phyloP scores from a whole-genome alignment of 2,797 vertebrate genomes.

The Vultur gryphus region DNA sequence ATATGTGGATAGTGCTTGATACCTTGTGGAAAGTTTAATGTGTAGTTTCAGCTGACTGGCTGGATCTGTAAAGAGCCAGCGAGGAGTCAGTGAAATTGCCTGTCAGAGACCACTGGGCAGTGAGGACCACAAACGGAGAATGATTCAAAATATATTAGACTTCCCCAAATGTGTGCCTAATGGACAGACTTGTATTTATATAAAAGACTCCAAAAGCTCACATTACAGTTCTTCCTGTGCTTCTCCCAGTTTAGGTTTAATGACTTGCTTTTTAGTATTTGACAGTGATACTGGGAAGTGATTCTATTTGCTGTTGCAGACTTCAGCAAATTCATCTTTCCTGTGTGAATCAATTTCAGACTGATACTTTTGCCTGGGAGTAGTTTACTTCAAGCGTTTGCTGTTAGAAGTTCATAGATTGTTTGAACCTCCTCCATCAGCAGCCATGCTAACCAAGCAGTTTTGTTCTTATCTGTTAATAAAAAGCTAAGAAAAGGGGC shows the following conservation, averaged over 20 bases:
- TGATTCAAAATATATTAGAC: neutral
- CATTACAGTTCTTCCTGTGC: neutral
- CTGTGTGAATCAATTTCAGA: neutral
- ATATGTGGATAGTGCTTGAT: neutral
- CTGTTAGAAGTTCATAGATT: neutral
- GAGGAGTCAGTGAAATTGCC: neutral
- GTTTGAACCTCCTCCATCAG: neutral
- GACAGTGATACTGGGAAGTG: neutral
- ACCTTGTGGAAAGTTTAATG: neutral
- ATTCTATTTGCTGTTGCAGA: neutral
- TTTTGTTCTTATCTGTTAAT: neutral
- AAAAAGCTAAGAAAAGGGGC: neutral
- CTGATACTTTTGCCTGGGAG: neutral
- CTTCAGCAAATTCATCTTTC: neutral
- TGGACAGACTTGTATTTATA: neutral
- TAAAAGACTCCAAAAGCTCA: neutral
- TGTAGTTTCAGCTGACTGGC: neutral
- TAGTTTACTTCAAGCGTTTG: neutral
- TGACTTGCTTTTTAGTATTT: neutral
- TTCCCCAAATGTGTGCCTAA: neutral
- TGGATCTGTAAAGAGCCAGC: neutral
- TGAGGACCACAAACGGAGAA: neutral
- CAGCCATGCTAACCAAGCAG: neutral
- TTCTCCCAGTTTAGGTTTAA: neutral
- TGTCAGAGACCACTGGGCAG: neutral